Base-by-base conservation (phyloP, 53 echinoderm and acorn worm genomes). In the Pentamera pediparva region DNA sequence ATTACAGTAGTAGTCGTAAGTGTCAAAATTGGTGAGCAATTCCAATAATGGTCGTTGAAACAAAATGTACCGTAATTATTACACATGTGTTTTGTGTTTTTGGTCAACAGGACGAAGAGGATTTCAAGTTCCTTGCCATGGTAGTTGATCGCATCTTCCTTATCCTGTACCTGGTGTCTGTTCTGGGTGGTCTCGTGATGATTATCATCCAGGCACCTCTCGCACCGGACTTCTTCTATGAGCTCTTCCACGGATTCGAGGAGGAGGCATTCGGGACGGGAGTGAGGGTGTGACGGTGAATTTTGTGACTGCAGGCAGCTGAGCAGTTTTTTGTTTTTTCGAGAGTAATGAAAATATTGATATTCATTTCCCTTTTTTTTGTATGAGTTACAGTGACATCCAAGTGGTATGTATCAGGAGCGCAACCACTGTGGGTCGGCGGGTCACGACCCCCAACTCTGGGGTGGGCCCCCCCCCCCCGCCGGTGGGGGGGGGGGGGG, bases 61-160 rank as follows among this genome's bases (percentile, higher is more conserved):
- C n/a, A n/a, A n/a, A n/a, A n/a, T n/a, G n/a, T n/a, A n/a, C n/a
- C n/a, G n/a, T n/a, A n/a, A n/a, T n/a, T n/a, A n/a, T n/a, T n/a
- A n/a, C n/a, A n/a, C n/a, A n/a, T n/a, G n/a, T n/a, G n/a, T n/a
- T n/a, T n/a, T n/a, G n/a, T n/a, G n/a, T n/a, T n/a, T n/a, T 69
- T 43, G 17, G 35, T 69, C 49, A 62, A 8, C 58, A 98, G 98
- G 86, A 83, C 55, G 76, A 81, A 37, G 91, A 98, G 19, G 98
- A 98, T 53, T 98, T 88, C 87, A 98, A 91, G 55, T 98, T 86
- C 77, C 70, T 87, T n/a, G 98, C 98, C 12, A 92, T 98, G 91
- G 98, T 92, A 11, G 78, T 98, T 3, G 98, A 98, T 76, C 89
- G 98, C 18, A 86, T 98, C 62, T 98, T 98, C 78, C 92, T 98